Evolutionary conservation across 2,113 vertebrate genomes (phyloP).

Genomic region (Osmerus eperlanus): DNA sequence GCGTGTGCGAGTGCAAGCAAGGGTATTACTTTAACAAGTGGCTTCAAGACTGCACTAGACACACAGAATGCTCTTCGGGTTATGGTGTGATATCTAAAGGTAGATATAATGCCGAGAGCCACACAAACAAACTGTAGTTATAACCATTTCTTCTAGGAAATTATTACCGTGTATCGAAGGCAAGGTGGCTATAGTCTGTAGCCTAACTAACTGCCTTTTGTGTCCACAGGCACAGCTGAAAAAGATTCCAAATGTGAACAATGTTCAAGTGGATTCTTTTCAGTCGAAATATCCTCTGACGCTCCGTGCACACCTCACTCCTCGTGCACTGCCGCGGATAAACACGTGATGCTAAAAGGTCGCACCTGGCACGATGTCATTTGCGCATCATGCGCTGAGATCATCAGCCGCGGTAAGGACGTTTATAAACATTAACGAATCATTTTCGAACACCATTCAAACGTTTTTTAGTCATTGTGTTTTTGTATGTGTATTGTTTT

Average conservation of each 20-base stretch:
- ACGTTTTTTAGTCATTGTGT: background rate
- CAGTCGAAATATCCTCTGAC: background rate
- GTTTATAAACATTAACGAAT: background rate
- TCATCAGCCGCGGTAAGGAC: slow-evolving; percentile 6
- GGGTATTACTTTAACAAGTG: slow-evolving; percentile 40
- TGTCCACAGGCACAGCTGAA: slow-evolving; percentile 45
- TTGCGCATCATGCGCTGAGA: slow-evolving; percentile 32
- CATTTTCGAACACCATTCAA: background rate
- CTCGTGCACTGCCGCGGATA: slow-evolving; percentile 26
- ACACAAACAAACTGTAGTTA: background rate
- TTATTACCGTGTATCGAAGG: too few species aligned
- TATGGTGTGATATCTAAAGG: slow-evolving; percentile 43
- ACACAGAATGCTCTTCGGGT: slow-evolving; percentile 52
- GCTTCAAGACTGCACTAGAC: slow-evolving; percentile 41
- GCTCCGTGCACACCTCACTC: slow-evolving; percentile 45
- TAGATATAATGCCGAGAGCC: slow-evolving; percentile 14
- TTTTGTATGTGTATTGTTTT: background rate
- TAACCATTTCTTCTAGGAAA: background rate
- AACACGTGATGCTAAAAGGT: slow-evolving; percentile 42
- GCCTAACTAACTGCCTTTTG: too few species aligned
- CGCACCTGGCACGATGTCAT: slow-evolving; percentile 55
- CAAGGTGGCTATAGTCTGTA: too few species aligned
- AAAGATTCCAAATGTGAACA: slow-evolving; percentile 47
- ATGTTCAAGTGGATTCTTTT: slow-evolving; percentile 47
- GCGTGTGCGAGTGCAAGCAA: slow-evolving; percentile 50